A percentile compares a stretch with the other conserved stretches of the same genome.
Evolutionary conservation across 2,888 invertebrate species (phyloP).

Genomic region (Troides helena): DNA sequence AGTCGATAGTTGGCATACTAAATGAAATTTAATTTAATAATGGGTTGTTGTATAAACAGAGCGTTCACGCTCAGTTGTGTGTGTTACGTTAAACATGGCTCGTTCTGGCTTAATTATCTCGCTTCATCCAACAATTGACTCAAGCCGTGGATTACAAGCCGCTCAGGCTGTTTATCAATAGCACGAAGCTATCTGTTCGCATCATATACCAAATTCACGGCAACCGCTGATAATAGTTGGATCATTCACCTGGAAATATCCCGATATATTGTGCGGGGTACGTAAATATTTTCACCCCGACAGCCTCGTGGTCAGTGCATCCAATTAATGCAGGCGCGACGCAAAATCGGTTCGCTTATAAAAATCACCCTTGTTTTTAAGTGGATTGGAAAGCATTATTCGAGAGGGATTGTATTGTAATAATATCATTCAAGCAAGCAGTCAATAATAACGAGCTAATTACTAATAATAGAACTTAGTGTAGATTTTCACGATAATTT

Average conservation of each 20-base stretch:
- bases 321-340: constrained; percentile 64
- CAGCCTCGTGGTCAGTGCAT: constrained; percentile 64
- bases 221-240: constrained; percentile 39
- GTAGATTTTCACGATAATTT: too few relatives aligned
- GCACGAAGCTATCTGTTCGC: constrained; percentile 48
- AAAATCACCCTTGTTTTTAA: constrained; percentile 53
- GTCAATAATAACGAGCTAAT: background rate
- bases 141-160: constrained; percentile 49
- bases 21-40: constrained; percentile 28
- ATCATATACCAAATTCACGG: constrained; percentile 39
- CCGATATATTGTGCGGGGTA: constrained; percentile 56
- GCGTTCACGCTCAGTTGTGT: constrained; percentile 31
- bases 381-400: constrained; percentile 48
- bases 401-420: background rate
- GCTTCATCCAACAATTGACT: constrained; percentile 49
- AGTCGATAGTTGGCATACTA: constrained; percentile 13
- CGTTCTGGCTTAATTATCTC: constrained; percentile 51
- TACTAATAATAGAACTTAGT: background rate
- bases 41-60: constrained; percentile 24
- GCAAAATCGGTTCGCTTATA: constrained; percentile 50
- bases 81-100: constrained; percentile 38
- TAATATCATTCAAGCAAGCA: background rate
- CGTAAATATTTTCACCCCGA: constrained; percentile 62
- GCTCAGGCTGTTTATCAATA: constrained; percentile 50
- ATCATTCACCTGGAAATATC: constrained; percentile 58